These are phyloP conservation scores for Grammomys surdaster DNA, from an alignment of 2,113 vertebrate species.

Conservation along the genomic window DNA sequence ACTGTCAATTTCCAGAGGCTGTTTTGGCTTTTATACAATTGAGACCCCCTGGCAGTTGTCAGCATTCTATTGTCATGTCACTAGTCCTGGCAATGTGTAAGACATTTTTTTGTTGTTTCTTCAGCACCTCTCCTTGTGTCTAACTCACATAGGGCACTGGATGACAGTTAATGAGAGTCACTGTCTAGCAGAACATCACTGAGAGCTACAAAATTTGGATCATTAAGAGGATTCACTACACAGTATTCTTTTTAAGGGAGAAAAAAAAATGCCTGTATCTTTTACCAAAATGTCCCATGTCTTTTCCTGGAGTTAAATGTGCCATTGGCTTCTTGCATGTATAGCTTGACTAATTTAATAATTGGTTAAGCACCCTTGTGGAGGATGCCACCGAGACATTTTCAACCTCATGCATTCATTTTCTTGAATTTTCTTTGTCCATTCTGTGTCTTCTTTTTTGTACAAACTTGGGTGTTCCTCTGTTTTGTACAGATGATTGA, in stretches of 20 bases:
- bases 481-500: slow-evolving; percentile 94
- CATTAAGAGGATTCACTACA: neutral
- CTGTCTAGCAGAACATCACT: neutral
- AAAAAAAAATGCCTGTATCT: neutral
- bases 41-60: neutral
- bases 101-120: neutral
- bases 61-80: neutral
- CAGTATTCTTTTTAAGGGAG: neutral
- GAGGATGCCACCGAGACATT: neutral
- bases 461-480: slow-evolving; percentile 17
- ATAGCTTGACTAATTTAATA: neutral
- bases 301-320: neutral
- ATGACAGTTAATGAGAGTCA: neutral
- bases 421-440: neutral
- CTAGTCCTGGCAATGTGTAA: neutral
- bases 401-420: neutral
- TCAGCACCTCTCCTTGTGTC: neutral
- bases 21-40: neutral
- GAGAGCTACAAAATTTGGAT: neutral
- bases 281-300: neutral
- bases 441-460: neutral
- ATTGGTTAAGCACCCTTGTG: neutral
- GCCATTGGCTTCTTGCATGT: neutral
- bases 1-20: neutral
- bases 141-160: too few relatives aligned